Evolutionary conservation across 1,140 invertebrate species (phyloP).

Genomic region (Vanessa atalanta): DNA sequence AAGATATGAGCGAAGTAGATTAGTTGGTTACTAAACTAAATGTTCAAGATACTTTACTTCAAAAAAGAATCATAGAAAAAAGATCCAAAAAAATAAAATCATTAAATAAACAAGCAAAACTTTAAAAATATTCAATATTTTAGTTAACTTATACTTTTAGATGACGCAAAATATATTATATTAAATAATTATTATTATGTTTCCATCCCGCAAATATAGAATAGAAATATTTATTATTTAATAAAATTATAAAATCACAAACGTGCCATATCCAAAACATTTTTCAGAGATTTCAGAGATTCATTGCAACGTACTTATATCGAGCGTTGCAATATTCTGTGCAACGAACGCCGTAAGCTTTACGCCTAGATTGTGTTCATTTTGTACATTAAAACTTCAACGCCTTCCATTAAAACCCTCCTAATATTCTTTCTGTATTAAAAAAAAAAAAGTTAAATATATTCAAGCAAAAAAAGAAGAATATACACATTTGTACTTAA

Average conservation of each 20-base stretch:
- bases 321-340: constrained; percentile 56
- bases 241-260: not conserved
- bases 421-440: constrained; percentile 23
- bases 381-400: constrained; percentile 46
- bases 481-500: not conserved
- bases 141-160: no score
- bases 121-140: no score
- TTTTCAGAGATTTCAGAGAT: constrained; percentile 43
- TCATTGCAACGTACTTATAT: constrained; percentile 41
- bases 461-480: not conserved
- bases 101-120: no score
- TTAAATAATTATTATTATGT: no score
- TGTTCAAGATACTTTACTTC: constrained; percentile 7
- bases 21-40: constrained; percentile 4
- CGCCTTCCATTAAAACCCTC: constrained; percentile 33
- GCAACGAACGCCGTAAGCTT: constrained; percentile 43
- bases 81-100: no score
- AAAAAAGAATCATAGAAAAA: not conserved
- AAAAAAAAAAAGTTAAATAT: constrained; percentile 1
- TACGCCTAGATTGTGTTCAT: constrained; percentile 52
- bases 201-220: not conserved
- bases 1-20: constrained; percentile 32
- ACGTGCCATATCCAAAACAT: constrained; percentile 47
- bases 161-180: no score
- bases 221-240: not conserved